A percentile compares a stretch with the other conserved stretches of the same genome.
Evolutionary conservation across 2,113 vertebrate species (phyloP).

Genomic region (Caracal caracal): DNA sequence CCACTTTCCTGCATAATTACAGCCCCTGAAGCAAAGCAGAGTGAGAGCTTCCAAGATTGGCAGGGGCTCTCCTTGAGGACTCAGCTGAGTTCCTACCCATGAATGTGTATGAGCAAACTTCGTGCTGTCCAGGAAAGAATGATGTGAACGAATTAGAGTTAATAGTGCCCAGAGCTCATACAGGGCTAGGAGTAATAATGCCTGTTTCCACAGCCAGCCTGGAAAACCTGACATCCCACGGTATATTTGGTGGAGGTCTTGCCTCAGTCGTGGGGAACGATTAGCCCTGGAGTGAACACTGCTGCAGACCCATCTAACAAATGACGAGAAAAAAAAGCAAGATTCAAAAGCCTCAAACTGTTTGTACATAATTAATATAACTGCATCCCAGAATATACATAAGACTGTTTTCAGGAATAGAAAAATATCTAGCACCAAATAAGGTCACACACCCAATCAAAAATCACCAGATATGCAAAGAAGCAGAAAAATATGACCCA

Average conservation of each 20-base stretch:
- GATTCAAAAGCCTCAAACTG: not conserved
- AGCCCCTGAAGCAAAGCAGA: conserved; percentile 20
- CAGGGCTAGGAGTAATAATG: not conserved
- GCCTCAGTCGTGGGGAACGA: not conserved
- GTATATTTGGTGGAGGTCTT: not conserved
- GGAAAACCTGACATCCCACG: not conserved
- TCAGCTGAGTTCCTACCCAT: not conserved
- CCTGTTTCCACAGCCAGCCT: not conserved
- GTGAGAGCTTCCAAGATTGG: not conserved
- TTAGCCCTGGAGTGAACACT: not conserved
- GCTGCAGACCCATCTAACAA: not conserved
- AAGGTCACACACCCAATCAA: not conserved
- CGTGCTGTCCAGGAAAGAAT: not conserved
- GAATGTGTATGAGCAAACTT: not conserved
- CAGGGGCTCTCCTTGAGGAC: not conserved
- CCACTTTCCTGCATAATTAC: not conserved
- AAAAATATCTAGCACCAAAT: not conserved
- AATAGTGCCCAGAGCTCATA: not conserved
- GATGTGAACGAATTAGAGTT: not conserved
- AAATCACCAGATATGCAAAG: not conserved
- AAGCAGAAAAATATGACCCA: not conserved
- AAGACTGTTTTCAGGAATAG: not conserved
- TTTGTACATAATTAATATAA: not conserved
- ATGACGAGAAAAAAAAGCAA: not conserved
- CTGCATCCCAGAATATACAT: not conserved